Percentiles rank a stretch among this genome's conserved stretches.
Evolutionary conservation across 1,140 invertebrate species (phyloP).

Genomic region (Dreissena rostriformis): DNA sequence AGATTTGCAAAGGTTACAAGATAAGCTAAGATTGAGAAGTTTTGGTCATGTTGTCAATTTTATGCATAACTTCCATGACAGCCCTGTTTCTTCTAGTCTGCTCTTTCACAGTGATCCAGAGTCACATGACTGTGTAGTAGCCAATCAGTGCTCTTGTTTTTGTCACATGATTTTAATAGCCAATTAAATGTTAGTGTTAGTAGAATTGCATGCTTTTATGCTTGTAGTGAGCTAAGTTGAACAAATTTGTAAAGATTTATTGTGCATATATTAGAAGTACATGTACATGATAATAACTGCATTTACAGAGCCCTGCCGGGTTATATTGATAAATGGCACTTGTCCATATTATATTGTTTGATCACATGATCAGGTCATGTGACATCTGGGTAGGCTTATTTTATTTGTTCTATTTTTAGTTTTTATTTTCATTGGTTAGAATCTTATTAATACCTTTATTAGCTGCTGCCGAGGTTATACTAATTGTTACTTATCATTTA

Average conservation of each 20-base stretch:
- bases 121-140: not conserved
- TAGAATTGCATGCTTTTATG: not conserved
- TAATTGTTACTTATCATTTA: slow-evolving; percentile 58
- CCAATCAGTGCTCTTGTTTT: slow-evolving; percentile 1
- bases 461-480: slow-evolving; percentile 52
- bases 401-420: slow-evolving; percentile 39
- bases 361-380: not conserved
- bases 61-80: too few relatives aligned
- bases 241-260: not conserved
- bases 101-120: slow-evolving; percentile 25
- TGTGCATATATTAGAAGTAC: not conserved
- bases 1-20: too few relatives aligned
- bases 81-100: slow-evolving; percentile 37
- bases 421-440: slow-evolving; percentile 46
- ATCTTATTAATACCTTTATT: slow-evolving; percentile 29
- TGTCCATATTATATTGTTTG: not conserved
- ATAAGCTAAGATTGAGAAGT: too few relatives aligned
- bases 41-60: too few relatives aligned
- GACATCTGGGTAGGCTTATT: slow-evolving; percentile 11
- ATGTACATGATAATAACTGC: not conserved
- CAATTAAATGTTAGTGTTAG: not conserved
- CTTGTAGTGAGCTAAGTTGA: not conserved
- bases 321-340: not conserved
- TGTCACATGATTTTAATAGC: slow-evolving; percentile 7
- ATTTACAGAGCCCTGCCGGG: not conserved